Conservation (phyloP, 2,888 invertebrate species). For the Drosophila robusta region DNA sequence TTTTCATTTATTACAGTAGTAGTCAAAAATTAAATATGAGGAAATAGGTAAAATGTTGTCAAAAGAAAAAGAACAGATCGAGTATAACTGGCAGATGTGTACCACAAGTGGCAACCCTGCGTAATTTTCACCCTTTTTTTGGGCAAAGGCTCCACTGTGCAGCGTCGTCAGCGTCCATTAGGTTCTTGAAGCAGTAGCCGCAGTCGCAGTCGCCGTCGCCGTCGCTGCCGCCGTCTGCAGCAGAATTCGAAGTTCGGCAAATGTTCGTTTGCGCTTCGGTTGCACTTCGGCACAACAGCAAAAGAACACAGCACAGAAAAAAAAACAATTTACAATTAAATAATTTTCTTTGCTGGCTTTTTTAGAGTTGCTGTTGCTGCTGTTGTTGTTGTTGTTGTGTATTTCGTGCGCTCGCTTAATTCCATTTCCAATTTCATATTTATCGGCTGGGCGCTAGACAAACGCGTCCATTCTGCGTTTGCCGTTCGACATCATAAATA, state of each 20-base stretch:
- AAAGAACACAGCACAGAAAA: conserved; percentile 12
- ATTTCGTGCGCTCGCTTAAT: conserved; percentile 42
- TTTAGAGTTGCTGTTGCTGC: conserved; percentile 19
- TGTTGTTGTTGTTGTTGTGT: conserved; percentile 28
- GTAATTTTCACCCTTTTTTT: not conserved
- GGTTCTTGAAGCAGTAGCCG: conserved; percentile 26
- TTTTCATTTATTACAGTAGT: no score
- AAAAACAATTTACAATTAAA: conserved; percentile 53
- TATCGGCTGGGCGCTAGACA: conserved; percentile 74
- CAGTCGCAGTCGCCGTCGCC: not conserved
- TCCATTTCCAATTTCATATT: conserved; percentile 76
- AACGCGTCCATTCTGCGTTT: conserved; percentile 78
- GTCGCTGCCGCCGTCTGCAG: conserved; percentile 1
- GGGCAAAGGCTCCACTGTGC: not conserved
- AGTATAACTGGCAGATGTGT: no score
- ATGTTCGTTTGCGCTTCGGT: conserved; percentile 48
- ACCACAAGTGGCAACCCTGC: no score
- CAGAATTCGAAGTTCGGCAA: conserved; percentile 56
- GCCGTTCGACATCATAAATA: conserved; percentile 57
- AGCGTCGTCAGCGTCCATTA: conserved; percentile 4
- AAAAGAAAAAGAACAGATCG: no score
- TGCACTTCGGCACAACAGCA: conserved; percentile 44
- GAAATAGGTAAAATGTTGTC: no score
- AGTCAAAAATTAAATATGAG: no score
- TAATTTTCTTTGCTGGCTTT: conserved; percentile 55